Evolutionary conservation across 2,113 vertebrate genomes (phyloP), one percentile per base, ranked within the genome.

Genomic region (Diphyllodes magnificus): DNA sequence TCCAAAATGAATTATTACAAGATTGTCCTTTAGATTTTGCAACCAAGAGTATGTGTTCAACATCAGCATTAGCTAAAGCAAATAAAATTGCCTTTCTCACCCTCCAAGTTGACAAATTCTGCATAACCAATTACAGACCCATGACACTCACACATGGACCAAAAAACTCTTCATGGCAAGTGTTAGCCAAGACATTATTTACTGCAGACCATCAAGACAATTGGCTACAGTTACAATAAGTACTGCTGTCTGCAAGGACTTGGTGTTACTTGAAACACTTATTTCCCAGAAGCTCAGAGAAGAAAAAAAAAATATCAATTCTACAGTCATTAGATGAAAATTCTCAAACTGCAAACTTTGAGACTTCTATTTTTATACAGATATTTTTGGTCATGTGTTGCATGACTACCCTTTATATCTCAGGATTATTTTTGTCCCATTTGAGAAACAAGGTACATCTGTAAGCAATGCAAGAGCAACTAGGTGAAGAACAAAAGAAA

Each of bases 21-120:
- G 86, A 93, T 4, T 75, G 83, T 56, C 88, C 83, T 88, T 93
- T 44, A 90, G 72, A 78, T 94, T 96, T 94, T 95, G 94, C 92
- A 95, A 92, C 65, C 33, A 37, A 86, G 47, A 75, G n/a, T 51
- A 50, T 24, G 56, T 20, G 30, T 76, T 86, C 80, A 88, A 80
- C 68, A 70, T 33, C 16, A 73, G 60, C 90, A 92, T 24, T 37
- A 70, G 63, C 85, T 85, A 86, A 84, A 95, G 68, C 50, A 94
- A 92, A 66, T 60, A 81, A 42, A 88, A 75, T 6, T 71, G 65
- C 31, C 80, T 95, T 84, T 57, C 49, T 93, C 28, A n/a, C 35
- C 51, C 88, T 78, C 44, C 44, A 56, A 69, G 17, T 12, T 51
- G 39, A 88, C 56, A 88, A 86, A 75, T 71, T 45, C 42, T 78